Conservation (phyloP, 2,888 invertebrate genomes). For the Diachrysia chrysitis region DNA sequence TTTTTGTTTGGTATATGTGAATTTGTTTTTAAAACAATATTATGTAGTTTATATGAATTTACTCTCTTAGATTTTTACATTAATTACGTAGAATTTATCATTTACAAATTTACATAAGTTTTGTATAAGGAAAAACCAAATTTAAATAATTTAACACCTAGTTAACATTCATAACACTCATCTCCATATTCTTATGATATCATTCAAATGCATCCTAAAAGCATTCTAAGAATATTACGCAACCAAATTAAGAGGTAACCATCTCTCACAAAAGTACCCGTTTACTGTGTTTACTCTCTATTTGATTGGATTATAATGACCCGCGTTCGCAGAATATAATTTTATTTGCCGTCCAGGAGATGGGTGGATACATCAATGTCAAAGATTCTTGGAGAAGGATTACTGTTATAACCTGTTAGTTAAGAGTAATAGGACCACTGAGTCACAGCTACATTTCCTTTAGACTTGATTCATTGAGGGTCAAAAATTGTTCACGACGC, state of each 20-base stretch:
- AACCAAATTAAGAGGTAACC: conserved; percentile 27
- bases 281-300: conserved; percentile 31
- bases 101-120: too few species aligned
- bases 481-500: conserved; percentile 40
- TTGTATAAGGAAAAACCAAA: background rate
- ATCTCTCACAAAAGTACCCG: conserved; percentile 19
- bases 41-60: too few species aligned
- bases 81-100: too few species aligned
- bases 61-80: too few species aligned
- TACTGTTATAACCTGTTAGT: conserved; percentile 49
- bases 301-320: conserved; percentile 40
- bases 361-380: conserved; percentile 61
- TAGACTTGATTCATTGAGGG: conserved; percentile 50
- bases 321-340: conserved; percentile 47
- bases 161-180: conserved; percentile 30
- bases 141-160: conserved; percentile 7
- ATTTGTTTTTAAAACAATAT: too few species aligned
- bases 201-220: conserved; percentile 30
- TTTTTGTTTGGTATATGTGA: too few species aligned
- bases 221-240: conserved; percentile 30
- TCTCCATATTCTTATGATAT: conserved; percentile 22
- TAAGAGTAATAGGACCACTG: conserved; percentile 43
- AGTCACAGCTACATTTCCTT: conserved; percentile 44
- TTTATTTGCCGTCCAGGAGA: conserved; percentile 48
- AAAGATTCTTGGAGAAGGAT: conserved; percentile 55